These are phyloP conservation scores for Gymnoscelis rufifasciata DNA, from an alignment of 2,888 invertebrate species.

Conservation along the genomic window DNA sequence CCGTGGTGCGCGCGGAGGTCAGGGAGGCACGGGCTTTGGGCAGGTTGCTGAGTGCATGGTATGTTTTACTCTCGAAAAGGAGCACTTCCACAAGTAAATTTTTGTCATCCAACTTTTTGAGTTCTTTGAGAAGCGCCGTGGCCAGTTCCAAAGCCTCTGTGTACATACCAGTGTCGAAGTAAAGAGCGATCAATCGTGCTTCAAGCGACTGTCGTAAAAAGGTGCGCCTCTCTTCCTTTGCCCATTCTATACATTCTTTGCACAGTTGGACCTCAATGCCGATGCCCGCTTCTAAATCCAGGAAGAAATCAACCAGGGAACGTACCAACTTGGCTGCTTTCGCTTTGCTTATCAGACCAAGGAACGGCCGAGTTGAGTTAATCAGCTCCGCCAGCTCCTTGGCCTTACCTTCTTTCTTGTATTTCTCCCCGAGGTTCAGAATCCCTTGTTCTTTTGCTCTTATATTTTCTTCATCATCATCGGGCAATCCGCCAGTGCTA, in stretches of 20 bases:
- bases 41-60: constrained; percentile 97
- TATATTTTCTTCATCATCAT: constrained; percentile 94
- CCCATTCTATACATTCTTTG: constrained; percentile 99
- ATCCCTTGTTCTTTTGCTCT: constrained; percentile 96
- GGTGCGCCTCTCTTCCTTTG: constrained; percentile 97
- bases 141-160: constrained; percentile 91
- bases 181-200: constrained; percentile 95
- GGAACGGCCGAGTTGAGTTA: constrained; percentile 96
- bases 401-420: constrained; percentile 96
- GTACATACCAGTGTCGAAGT: constrained; percentile 94
- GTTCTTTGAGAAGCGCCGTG: constrained; percentile 92
- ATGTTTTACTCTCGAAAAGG: constrained; percentile 98
- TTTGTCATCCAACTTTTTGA: constrained; percentile 99
- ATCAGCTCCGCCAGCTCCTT: constrained; percentile 95
- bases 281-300: constrained; percentile 97
- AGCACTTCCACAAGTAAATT: constrained; percentile 99
- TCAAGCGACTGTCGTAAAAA: constrained; percentile 98
- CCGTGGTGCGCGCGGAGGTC: constrained; percentile 99
- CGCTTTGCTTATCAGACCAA: constrained; percentile 97
- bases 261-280: constrained; percentile 96
- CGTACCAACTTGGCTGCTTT: constrained; percentile 99
- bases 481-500: constrained; percentile 85
- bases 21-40: constrained; percentile 97
- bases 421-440: constrained; percentile 92
- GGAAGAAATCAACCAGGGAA: constrained; percentile 96